Percentiles rank a stretch among this genome's conserved stretches.
phyloP scores from a whole-genome alignment of 2,888 invertebrate genomes.

The Spodoptera exigua region DNA sequence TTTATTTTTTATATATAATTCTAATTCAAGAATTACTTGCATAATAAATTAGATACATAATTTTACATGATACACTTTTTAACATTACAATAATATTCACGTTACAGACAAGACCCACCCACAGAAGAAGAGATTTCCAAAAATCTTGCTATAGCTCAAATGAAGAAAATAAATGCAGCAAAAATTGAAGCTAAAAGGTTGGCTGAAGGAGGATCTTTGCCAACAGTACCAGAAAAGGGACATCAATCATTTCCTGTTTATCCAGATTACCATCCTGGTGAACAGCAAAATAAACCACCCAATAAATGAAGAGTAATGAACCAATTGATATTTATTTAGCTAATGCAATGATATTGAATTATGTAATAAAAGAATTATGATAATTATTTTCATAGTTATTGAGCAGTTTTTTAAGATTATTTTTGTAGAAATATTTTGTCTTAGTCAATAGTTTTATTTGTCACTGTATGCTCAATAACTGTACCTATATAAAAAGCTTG shows the following conservation, averaged over 20 bases:
- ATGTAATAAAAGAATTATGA: neutral
- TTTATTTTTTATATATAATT: too few relatives aligned
- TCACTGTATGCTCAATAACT: neutral
- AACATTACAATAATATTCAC: neutral
- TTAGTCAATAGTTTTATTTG: slow-evolving; percentile 4
- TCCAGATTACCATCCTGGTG: slow-evolving; percentile 90
- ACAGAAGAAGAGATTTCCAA: slow-evolving; percentile 92
- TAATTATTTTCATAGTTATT: neutral
- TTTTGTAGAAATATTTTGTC: neutral
- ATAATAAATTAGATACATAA: too few relatives aligned
- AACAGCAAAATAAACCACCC: slow-evolving; percentile 62
- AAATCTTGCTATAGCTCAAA: slow-evolving; percentile 92
- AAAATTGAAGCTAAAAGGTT: slow-evolving; percentile 90
- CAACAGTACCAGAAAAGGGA: slow-evolving; percentile 70
- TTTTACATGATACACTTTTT: too few relatives aligned
- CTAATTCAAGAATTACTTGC: too few relatives aligned
- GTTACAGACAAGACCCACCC: slow-evolving; percentile 90
- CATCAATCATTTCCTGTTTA: slow-evolving; percentile 87
- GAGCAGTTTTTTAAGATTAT: too few relatives aligned
- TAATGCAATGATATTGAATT: neutral
- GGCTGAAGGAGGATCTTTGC: slow-evolving; percentile 80
- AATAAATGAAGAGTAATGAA: slow-evolving; percentile 44
- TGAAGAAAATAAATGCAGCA: slow-evolving; percentile 93
- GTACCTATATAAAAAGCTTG: too few relatives aligned
- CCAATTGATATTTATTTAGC: slow-evolving; percentile 18